Evolutionary conservation across 2,888 invertebrate species (phyloP).

Genomic region (Cylindroiulus punctatus): DNA sequence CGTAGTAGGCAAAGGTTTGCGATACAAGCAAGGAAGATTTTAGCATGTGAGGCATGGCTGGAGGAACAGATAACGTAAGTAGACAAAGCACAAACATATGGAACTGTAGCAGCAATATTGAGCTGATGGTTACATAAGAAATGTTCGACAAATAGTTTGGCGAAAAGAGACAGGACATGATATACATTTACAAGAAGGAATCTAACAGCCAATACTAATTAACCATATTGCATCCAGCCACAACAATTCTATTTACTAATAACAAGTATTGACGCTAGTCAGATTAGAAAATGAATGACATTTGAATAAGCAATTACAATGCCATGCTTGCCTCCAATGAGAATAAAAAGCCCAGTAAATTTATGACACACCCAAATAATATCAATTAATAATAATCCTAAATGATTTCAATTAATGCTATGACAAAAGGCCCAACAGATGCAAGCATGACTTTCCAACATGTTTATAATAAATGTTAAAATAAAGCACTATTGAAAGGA

Average conservation of each 20-base stretch:
- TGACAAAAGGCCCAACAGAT: background rate
- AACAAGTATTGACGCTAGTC: conserved; percentile 17
- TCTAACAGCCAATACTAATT: conserved; percentile 13
- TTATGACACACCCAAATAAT: background rate
- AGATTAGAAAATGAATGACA: background rate
- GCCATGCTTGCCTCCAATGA: conserved; percentile 6
- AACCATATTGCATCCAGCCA: conserved; percentile 16
- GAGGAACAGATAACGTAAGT: background rate
- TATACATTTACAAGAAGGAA: background rate
- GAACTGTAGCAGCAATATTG: conserved; percentile 11
- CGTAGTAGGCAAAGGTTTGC: background rate
- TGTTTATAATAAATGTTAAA: background rate
- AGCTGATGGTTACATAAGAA: conserved; percentile 16
- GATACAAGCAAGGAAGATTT: conserved; percentile 30
- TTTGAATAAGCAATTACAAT: conserved; percentile 14
- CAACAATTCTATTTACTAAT: conserved; percentile 31
- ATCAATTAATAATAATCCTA: background rate
- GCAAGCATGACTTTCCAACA: conserved; percentile 14
- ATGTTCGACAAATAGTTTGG: background rate
- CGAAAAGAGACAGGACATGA: conserved; percentile 32
- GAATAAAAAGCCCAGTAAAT: background rate
- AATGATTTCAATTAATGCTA: background rate
- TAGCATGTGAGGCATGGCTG: conserved; percentile 28
- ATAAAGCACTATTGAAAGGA: background rate
- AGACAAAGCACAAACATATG: conserved; percentile 29